phyloP scores from a whole-genome alignment of 2,797 vertebrate species.

The Acipenser oxyrinchus region DNA sequence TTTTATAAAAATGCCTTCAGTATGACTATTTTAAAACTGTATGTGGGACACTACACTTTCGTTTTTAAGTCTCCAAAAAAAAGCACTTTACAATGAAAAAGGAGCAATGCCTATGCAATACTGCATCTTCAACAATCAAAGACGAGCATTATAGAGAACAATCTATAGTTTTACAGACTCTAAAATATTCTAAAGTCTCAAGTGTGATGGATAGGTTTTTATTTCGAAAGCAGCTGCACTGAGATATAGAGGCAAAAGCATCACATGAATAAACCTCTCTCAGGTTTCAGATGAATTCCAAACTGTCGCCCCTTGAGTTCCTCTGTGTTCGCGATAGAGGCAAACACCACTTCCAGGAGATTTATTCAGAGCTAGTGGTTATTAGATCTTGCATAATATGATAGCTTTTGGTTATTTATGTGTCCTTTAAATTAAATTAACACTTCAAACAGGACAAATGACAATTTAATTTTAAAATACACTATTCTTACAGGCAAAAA shows the following conservation, averaged over 20 bases:
- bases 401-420: background rate
- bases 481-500: background rate
- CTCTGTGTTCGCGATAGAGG: background rate
- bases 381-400: background rate
- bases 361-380: background rate
- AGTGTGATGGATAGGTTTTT: background rate
- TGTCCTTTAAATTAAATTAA: background rate
- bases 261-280: background rate
- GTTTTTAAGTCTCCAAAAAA: no score
- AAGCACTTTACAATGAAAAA: no score
- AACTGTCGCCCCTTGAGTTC: background rate
- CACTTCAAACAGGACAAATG: background rate
- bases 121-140: background rate
- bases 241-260: background rate
- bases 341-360: background rate
- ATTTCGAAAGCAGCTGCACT: slow-evolving; percentile 1
- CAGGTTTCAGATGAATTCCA: background rate
- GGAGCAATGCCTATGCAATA: background rate
- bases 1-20: no score
- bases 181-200: background rate
- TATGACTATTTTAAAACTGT: no score
- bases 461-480: background rate
- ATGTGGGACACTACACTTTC: no score
- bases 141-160: background rate
- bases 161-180: background rate